A percentile compares a stretch with the other conserved stretches of the same genome.
Evolutionary conservation across 2,797 vertebrate genomes (phyloP).

Genomic region (Poecilia picta): DNA sequence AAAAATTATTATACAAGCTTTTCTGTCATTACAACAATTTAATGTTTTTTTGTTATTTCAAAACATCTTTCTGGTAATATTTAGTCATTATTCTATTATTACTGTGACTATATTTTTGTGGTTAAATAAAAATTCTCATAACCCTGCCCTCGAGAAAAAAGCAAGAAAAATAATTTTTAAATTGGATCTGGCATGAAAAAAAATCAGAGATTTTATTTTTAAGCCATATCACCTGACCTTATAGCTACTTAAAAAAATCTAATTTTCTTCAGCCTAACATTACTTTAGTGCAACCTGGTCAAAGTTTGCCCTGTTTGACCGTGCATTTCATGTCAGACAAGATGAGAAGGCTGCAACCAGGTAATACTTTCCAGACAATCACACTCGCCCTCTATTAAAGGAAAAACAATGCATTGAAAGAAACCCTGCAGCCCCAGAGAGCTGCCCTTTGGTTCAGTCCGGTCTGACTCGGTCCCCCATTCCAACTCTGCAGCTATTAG

Average conservation of each 20-base stretch:
- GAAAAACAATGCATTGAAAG: slow-evolving; percentile 37
- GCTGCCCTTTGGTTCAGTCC: slow-evolving; percentile 26
- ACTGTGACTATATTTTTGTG: no score
- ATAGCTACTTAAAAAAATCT: slow-evolving; percentile 21
- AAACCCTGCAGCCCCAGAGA: slow-evolving; percentile 39
- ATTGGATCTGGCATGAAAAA: no score
- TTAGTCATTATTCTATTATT: no score
- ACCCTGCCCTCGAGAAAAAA: no score
- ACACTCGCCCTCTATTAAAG: slow-evolving; percentile 44
- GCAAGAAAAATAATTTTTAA: no score
- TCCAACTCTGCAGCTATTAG: slow-evolving; percentile 70
- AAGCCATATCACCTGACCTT: no score
- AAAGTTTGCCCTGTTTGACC: slow-evolving; percentile 49
- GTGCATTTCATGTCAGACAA: slow-evolving; percentile 66
- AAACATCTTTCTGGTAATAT: no score
- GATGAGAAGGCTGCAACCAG: slow-evolving; percentile 48
- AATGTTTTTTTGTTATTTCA: no score
- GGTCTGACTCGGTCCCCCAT: slow-evolving; percentile 31
- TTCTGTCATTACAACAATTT: no score
- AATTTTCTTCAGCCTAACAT: slow-evolving; percentile 36
- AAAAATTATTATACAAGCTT: no score
- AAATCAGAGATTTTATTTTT: no score
- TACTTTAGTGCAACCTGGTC: slow-evolving; percentile 33
- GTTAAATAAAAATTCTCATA: no score
- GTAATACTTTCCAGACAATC: slow-evolving; percentile 46